phyloP scores from a whole-genome alignment of 2,113 vertebrate species.

The Eptesicus fuscus region DNA sequence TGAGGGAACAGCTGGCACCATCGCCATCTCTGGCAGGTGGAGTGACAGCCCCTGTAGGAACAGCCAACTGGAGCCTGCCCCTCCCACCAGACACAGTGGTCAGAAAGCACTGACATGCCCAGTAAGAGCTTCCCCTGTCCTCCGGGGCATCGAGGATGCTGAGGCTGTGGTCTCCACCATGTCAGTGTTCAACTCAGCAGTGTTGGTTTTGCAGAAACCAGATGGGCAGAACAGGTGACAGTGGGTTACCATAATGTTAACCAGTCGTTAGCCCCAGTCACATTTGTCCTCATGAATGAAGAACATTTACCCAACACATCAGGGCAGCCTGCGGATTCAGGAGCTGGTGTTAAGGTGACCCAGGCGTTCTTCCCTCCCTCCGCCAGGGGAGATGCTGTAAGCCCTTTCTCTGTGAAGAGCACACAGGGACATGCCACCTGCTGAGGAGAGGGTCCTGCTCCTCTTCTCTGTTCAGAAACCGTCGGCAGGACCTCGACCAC shows the following conservation, averaged over 20 bases:
- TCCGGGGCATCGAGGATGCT: background rate
- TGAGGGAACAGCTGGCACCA: background rate
- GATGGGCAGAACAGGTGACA: background rate
- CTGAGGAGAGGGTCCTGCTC: no score
- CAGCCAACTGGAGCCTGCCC: background rate
- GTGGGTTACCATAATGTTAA: background rate
- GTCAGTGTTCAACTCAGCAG: background rate
- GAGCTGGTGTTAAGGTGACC: background rate
- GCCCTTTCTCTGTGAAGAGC: background rate
- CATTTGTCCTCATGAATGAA: background rate
- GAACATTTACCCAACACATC: background rate
- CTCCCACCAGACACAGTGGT: background rate
- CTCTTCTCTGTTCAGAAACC: background rate
- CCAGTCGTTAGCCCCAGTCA: background rate
- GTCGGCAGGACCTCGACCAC: background rate
- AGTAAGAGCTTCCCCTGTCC: background rate
- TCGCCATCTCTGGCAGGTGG: rapidly evolving
- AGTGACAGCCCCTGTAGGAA: background rate
- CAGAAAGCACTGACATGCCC: background rate
- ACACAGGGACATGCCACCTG: background rate
- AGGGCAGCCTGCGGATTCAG: background rate
- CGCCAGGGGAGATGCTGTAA: background rate
- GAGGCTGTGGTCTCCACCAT: background rate
- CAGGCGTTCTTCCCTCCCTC: background rate
- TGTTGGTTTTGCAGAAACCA: background rate